Evolutionary conservation across 2,888 invertebrate genomes (phyloP), one percentile per base, ranked within the genome.

Genomic region (Latrodectus hesperus): DNA sequence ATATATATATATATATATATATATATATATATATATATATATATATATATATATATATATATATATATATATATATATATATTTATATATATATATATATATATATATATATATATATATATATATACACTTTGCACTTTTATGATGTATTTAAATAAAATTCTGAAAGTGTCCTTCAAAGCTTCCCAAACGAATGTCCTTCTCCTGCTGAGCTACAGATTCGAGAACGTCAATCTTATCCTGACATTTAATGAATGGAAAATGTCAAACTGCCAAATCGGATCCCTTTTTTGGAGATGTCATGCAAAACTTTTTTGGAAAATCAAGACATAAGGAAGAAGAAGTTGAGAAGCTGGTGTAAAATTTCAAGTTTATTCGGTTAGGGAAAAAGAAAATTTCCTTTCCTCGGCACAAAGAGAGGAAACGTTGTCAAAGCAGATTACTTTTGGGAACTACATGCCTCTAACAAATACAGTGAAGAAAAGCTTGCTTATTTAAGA

Each of bases 221-320:
- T 38, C 38, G 6, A 38, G 38, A 60, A 60, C 11, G 60, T 60
- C 22, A 52, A 67, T 26, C 17, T 67, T 67, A 12, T 51, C 9
- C 38, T 55, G 49, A 51, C 72, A 65, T 72, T 72, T 72, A 80
- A 80, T 80, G 80, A 80, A 72, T 80, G 72, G 72, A 72, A 80
- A 60, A 80, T 80, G 80, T 80, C 80, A 80, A 80, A 80, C 49
- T 38, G 71, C 80, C 72, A 52, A 60, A n/a, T 60, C 14, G 10
- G 60, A 12, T 60, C 12, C 60, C 8, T 60, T 60, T 10, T n/a
- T 60, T 38, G 38, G 38, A 38, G 38, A 38, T 38, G 38, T 38
- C 38, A 38, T 38, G n/a, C 12, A n/a, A 60, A 60, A 10, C 60
- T 11, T 60, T 60, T 6, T 6, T 38, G 6, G 4, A 38, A 38